These are phyloP conservation scores for Drosophila imparisetae DNA, from an alignment of 2,888 invertebrate species.

Conservation along the genomic window DNA sequence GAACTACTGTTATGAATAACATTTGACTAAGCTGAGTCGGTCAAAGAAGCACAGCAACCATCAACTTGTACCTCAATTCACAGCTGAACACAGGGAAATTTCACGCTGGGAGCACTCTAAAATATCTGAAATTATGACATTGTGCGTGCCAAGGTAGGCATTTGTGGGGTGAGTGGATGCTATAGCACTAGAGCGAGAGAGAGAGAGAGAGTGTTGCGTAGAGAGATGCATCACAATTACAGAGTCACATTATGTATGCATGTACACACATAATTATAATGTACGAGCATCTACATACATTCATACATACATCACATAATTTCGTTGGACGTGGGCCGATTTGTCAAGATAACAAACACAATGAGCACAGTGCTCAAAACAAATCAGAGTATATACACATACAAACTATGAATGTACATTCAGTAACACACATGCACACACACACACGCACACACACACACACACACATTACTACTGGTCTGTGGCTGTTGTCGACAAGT, in stretches of 20 bases:
- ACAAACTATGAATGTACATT: background rate
- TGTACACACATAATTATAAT: background rate
- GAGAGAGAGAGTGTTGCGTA: background rate
- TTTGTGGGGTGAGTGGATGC: background rate
- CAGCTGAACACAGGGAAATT: background rate
- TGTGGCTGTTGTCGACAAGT: constrained; percentile 16
- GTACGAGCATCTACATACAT: background rate
- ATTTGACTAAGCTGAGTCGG: background rate
- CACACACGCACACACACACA: background rate
- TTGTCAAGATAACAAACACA: constrained; percentile 55
- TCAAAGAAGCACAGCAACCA: background rate
- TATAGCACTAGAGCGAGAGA: background rate
- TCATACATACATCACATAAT: constrained; percentile 49
- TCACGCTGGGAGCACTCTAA: background rate
- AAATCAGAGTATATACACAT: constrained; percentile 2
- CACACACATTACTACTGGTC: background rate
- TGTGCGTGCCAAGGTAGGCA: constrained; percentile 4
- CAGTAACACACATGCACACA: background rate
- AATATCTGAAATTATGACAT: background rate
- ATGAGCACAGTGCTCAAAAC: constrained; percentile 8
- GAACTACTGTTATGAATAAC: background rate
- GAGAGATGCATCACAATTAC: constrained; percentile 1
- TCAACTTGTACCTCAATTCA: background rate
- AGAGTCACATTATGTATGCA: background rate
- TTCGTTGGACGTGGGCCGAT: constrained; percentile 53